Base-by-base conservation (phyloP, 1,140 invertebrate genomes). In the Drosophila carrolli region DNA sequence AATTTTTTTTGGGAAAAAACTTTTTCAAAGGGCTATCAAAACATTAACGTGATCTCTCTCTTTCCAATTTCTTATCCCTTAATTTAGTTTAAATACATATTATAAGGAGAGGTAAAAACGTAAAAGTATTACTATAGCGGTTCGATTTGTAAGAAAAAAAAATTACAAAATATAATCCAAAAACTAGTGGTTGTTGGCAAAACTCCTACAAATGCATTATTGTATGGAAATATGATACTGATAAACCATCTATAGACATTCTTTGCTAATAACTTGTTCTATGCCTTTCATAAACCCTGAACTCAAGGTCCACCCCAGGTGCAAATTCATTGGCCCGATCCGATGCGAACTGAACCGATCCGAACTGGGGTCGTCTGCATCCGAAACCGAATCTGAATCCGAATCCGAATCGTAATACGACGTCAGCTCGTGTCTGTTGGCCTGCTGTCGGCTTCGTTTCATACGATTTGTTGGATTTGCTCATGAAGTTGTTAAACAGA, bases 401-500 rank as follows among this genome's bases (percentile, higher is more conserved):
- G 67, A 73, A 72, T 61, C 57, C 32, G 43, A 66, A 61, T 48
- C 62, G 62, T 35, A 61, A 47, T 62, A 37, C 56, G 61, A 65
- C 40, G 37, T 54, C 57, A 47, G 35, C 66, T 75, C 71, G 58
- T 75, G 51, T 75, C 60, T 75, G 48, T 48, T 56, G 56, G 46
- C 75, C 53, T 70, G 74, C 62, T 77, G 74, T 71, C 74, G 75
- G 73, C 73, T 75, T 75, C 73, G 72, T 75, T 71, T 88, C 81
- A 89, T 89, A 89, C 90, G 90, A 91, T 91, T 91, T 90, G 90
- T 91, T 91, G 90, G 90, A 91, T 91, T 91, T 91, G 83, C 90
- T 91, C 90, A 91, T 91, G 90, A 91, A 91, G 90, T 91, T 91
- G 90, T 91, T 91, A 91, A 91, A 91, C 90, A 91, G 90, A 91